A percentile compares a stretch with the other conserved stretches of the same genome.
Conservation (phyloP, 2,797 vertebrate species). For the Toxotes lorentzi region DNA sequence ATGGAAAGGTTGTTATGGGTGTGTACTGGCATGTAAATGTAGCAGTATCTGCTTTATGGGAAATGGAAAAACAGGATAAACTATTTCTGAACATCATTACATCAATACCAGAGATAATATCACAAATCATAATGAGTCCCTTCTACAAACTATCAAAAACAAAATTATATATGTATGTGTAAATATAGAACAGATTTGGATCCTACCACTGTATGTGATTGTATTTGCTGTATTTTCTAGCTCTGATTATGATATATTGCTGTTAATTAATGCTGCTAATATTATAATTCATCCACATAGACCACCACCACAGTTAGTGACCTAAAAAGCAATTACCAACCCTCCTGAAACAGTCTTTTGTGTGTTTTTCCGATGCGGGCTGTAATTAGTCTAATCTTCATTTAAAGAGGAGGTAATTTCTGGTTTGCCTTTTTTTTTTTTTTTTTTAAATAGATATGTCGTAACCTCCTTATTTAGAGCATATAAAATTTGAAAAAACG, state of each 20-base stretch:
- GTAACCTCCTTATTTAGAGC: background rate
- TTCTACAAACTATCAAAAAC: background rate
- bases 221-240: background rate
- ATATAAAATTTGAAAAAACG: background rate
- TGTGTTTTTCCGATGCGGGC: background rate
- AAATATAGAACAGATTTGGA: fast-evolving
- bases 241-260: background rate
- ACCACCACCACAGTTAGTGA: slow-evolving; percentile 13
- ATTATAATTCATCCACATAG: slow-evolving; percentile 7
- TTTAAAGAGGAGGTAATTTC: background rate
- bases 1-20: slow-evolving; percentile 18
- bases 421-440: background rate
- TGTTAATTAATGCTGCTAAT: slow-evolving; percentile 25
- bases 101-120: background rate
- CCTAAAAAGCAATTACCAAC: slow-evolving; percentile 20
- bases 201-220: background rate
- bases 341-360: slow-evolving; percentile 8
- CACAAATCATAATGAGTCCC: background rate
- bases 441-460: background rate
- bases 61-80: background rate
- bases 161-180: background rate
- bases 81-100: background rate
- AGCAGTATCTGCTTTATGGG: background rate
- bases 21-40: slow-evolving; percentile 43
- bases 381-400: slow-evolving; percentile 3